Evolutionary conservation across 2,888 invertebrate species (phyloP).

Genomic region (Sthenelais limicola): DNA sequence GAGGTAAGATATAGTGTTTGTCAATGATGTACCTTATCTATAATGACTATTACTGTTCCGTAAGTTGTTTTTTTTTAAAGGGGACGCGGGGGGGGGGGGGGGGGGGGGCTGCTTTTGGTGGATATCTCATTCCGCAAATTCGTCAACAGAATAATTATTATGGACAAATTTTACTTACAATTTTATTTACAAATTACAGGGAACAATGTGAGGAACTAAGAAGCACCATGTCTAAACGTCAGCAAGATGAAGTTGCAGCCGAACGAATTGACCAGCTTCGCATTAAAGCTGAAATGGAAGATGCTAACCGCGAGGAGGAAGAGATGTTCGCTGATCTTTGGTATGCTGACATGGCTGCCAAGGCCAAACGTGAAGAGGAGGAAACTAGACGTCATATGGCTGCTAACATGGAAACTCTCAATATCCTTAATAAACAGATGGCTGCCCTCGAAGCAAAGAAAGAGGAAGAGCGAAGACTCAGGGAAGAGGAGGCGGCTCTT

Average conservation of each 20-base stretch:
- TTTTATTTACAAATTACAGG: no score
- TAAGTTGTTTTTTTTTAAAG: no score
- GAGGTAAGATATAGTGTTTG: conserved; percentile 57
- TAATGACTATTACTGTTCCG: background rate
- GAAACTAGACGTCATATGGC: conserved; percentile 63
- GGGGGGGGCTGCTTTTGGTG: no score
- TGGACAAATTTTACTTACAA: no score
- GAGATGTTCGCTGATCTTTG: conserved; percentile 69
- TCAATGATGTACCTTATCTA: no score
- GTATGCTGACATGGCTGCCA: conserved; percentile 69
- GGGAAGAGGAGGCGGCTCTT: conserved; percentile 67
- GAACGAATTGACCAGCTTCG: conserved; percentile 63
- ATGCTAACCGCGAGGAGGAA: conserved; percentile 62
- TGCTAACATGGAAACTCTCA: conserved; percentile 64
- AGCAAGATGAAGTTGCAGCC: conserved; percentile 67
- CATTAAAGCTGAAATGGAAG: conserved; percentile 49
- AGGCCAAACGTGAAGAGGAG: conserved; percentile 68
- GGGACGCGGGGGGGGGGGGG: no score
- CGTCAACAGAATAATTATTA: no score
- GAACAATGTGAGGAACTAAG: conserved; percentile 71
- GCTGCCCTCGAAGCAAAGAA: conserved; percentile 67
- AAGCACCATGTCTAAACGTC: conserved; percentile 67
- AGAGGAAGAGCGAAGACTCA: conserved; percentile 63
- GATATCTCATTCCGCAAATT: no score
- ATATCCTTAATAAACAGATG: conserved; percentile 68